Evolutionary conservation across 2,888 invertebrate genomes (phyloP).

Genomic region (Machimus atricapillus): DNA sequence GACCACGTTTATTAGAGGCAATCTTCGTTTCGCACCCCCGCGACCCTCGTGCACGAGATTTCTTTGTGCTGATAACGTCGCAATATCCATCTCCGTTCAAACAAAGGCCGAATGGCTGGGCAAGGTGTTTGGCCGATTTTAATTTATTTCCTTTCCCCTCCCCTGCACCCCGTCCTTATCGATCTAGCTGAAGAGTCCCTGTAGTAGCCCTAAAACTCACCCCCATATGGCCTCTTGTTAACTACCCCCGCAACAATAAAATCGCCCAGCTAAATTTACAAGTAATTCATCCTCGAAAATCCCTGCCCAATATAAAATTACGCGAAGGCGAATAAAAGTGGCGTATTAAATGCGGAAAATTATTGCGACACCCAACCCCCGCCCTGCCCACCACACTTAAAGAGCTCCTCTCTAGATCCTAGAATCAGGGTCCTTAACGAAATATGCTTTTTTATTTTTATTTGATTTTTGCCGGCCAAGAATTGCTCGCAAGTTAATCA

Average conservation of each 20-base stretch:
- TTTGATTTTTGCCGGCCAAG: not conserved
- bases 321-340: slow-evolving; percentile 12
- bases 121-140: slow-evolving; percentile 47
- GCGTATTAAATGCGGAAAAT: not conserved
- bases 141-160: slow-evolving; percentile 44
- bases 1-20: slow-evolving; percentile 46
- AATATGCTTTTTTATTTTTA: slow-evolving; percentile 16
- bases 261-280: not conserved
- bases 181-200: not conserved
- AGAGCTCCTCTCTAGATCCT: not conserved
- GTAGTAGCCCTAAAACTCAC: not conserved
- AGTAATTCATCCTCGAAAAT: slow-evolving; percentile 32
- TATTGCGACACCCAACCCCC: slow-evolving; percentile 2
- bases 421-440: not conserved
- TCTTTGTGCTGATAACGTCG: slow-evolving; percentile 44
- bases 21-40: slow-evolving; percentile 9
- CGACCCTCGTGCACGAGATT: slow-evolving; percentile 26
- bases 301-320: slow-evolving; percentile 25
- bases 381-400: not conserved
- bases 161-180: slow-evolving; percentile 31
- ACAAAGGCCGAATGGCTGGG: slow-evolving; percentile 32
- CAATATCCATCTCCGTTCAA: slow-evolving; percentile 37
- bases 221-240: not conserved
- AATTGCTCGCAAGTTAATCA: slow-evolving; percentile 39
- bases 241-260: slow-evolving; percentile 32